Percentiles rank a stretch among this genome's conserved stretches.
Evolutionary conservation across 2,888 invertebrate genomes (phyloP).

Genomic region (Synanthedon myopaeformis): DNA sequence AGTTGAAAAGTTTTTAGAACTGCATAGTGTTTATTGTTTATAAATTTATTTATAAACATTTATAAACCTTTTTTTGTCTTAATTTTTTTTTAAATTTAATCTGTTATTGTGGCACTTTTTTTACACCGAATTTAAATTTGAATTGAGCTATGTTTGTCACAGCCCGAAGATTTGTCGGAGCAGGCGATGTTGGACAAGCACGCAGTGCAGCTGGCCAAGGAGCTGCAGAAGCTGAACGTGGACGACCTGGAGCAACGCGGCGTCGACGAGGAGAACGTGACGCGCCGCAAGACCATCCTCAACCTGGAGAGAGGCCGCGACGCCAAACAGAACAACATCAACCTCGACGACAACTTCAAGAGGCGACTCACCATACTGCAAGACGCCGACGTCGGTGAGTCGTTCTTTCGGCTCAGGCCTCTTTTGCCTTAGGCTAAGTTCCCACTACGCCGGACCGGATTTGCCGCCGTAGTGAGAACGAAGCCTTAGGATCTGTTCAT

Average conservation of each 20-base stretch:
- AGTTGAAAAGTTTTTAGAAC: too few species aligned
- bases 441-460: too few species aligned
- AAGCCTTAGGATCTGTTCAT: too few species aligned
- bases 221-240: constrained; percentile 85
- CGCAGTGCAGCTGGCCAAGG: constrained; percentile 90
- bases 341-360: constrained; percentile 93
- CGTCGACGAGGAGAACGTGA: constrained; percentile 79
- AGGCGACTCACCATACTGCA: constrained; percentile 86
- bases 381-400: constrained; percentile 71
- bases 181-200: constrained; percentile 88
- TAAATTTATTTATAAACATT: too few species aligned
- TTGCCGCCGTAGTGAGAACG: too few species aligned
- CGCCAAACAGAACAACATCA: constrained; percentile 85
- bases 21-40: too few species aligned
- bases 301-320: constrained; percentile 88
- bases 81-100: too few species aligned
- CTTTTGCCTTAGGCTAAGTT: too few species aligned
- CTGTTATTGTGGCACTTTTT: not conserved
- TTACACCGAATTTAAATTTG: not conserved
- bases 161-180: constrained; percentile 85
- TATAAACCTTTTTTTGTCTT: too few species aligned
- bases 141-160: constrained; percentile 3
- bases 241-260: constrained; percentile 82
- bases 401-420: too few species aligned
- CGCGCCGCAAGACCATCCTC: constrained; percentile 85